Evolutionary conservation across 2,888 invertebrate species (phyloP).

Genomic region (Pecten maximus): DNA sequence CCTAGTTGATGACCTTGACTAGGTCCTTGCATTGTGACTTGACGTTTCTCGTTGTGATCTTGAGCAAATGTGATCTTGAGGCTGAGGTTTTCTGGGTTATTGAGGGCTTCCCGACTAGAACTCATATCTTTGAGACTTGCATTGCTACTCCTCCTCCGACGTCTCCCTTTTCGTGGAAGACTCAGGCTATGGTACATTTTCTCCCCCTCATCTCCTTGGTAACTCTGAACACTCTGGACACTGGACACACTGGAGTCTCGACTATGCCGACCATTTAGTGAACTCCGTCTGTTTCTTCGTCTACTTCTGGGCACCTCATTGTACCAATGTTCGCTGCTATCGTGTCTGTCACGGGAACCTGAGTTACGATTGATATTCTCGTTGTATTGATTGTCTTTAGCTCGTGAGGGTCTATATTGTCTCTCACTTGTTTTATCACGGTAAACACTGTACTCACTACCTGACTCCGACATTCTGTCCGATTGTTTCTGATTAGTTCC

Average conservation of each 20-base stretch:
- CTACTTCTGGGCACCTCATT: conserved; percentile 48
- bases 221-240: conserved; percentile 64
- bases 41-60: conserved; percentile 48
- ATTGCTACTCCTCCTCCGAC: conserved; percentile 44
- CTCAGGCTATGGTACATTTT: conserved; percentile 54
- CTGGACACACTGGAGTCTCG: conserved; percentile 70
- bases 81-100: conserved; percentile 49
- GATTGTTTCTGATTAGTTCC: conserved; percentile 10
- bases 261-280: conserved; percentile 58
- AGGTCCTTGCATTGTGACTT: conserved; percentile 54
- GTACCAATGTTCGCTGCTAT: conserved; percentile 33
- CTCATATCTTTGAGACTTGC: conserved; percentile 46
- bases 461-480: conserved; percentile 35
- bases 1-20: conserved; percentile 51
- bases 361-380: conserved; percentile 39
- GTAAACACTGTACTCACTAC: background rate
- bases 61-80: conserved; percentile 52
- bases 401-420: conserved; percentile 40
- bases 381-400: conserved; percentile 19
- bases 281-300: conserved; percentile 47
- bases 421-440: background rate
- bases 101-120: conserved; percentile 50
- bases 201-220: conserved; percentile 60
- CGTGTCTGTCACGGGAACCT: conserved; percentile 37
- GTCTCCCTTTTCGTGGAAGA: conserved; percentile 55